phyloP scores from a whole-genome alignment of 1,140 invertebrate species.

The Eurosta solidaginis region DNA sequence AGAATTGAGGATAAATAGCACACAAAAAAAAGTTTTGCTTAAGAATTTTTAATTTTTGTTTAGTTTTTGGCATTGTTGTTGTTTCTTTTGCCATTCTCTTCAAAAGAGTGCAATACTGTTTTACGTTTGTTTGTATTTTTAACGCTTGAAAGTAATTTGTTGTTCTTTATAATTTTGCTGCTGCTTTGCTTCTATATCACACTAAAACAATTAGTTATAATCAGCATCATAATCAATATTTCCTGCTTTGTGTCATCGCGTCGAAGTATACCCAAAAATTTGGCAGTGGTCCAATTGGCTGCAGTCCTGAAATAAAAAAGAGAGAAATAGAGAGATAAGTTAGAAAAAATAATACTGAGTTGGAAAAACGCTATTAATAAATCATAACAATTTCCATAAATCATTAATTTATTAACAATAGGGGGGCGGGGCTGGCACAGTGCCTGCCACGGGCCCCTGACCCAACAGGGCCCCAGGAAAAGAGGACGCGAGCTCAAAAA shows the following conservation, averaged over 20 bases:
- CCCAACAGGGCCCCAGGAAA: no score
- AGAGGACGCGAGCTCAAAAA: no score
- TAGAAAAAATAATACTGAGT: not conserved
- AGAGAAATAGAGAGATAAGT: not conserved
- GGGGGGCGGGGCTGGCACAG: no score
- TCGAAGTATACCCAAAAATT: not conserved
- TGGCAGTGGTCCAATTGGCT: not conserved
- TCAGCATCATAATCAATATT: not conserved
- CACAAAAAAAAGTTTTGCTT: no score
- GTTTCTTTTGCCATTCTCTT: not conserved
- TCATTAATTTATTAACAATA: no score
- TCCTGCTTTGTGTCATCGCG: no score
- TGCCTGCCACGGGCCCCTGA: no score
- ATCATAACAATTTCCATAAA: no score
- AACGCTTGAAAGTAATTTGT: not conserved
- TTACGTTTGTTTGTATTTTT: not conserved
- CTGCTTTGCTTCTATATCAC: not conserved
- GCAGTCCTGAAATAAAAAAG: not conserved
- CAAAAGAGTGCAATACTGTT: not conserved
- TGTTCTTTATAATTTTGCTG: not conserved
- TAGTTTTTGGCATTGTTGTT: not conserved
- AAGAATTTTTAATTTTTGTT: not conserved
- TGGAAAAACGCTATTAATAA: conserved; percentile 12
- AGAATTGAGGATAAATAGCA: no score
- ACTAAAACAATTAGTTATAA: not conserved